Base-by-base conservation (phyloP, 2,888 invertebrate species). In the Heterodera filipjevi region DNA sequence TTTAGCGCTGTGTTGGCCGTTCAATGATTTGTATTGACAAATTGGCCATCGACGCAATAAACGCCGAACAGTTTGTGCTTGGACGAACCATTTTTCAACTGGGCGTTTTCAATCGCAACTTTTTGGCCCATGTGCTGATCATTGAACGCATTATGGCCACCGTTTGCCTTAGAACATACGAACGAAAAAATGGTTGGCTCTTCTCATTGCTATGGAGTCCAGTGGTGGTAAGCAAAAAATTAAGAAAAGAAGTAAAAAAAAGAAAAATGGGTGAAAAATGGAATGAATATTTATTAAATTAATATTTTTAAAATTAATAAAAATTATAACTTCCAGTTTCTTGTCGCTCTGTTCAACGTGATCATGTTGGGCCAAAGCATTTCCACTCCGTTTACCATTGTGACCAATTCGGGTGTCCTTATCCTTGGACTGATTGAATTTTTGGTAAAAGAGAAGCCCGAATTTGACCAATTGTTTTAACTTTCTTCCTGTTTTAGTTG, bases 141-240 rank as follows among this genome's bases (percentile, higher is more conserved):
- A 59, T 59, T n/a, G 59, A 59, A 27, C 59, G 59, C 59, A 8
- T 59, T n/a, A 59, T 59, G 59, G 59, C 59, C 59, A 59, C 59
- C 8, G 27, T 59, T 30, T 59, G 59, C 8, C 59, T 59, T n/a
- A 59, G 59, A 1, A 10, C 59, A 27, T 59, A 59, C 27, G 59
- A 59, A 59, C 10, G 27, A 1, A n/a, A 59, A 59, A 59, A 27
- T 5, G 3, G 59, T 59, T 59, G 59, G 59, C 27, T n/a, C 27
- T 59, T 59, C 27, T 59, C 59, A 27, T n/a, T 59, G 59, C 0
- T 59, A 27, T 59, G 59, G 59, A 59, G 59, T n/a, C 59, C 59
- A 27, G 19, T n/a, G 59, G 59, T 59, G 59, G 59, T 59, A 59
- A 59, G 59, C 8, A 0, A 39, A 39, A 39, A 39, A 39, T 39